Evolutionary conservation across 2,888 invertebrate genomes (phyloP).

Genomic region (Hydrotaea diabolus): DNA sequence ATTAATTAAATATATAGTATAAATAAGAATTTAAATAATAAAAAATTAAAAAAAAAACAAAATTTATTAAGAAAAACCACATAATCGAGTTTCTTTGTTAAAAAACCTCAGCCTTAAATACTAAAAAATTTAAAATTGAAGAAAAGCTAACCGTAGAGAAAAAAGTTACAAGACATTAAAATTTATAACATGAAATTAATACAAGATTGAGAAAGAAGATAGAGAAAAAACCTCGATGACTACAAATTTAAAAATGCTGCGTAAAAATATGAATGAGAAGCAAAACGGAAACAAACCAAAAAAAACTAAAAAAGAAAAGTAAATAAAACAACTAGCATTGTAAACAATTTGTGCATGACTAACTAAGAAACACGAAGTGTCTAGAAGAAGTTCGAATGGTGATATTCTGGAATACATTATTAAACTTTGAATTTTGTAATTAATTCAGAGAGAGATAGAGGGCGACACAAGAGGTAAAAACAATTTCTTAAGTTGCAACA

Average conservation of each 20-base stretch:
- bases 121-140: constrained; percentile 23
- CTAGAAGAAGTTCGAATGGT: background rate
- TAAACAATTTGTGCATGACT: background rate
- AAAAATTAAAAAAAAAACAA: background rate
- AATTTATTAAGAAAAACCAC: no score
- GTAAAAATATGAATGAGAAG: background rate
- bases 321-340: no score
- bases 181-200: background rate
- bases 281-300: background rate
- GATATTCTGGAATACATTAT: constrained; percentile 4
- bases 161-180: background rate
- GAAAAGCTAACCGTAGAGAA: background rate
- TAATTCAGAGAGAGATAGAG: no score
- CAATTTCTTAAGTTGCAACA: constrained; percentile 19
- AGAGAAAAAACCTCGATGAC: background rate
- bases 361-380: background rate
- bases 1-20: constrained; percentile 32
- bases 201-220: background rate
- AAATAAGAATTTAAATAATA: constrained; percentile 53
- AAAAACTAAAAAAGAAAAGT: background rate
- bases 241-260: constrained; percentile 1
- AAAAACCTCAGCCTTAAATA: constrained; percentile 52
- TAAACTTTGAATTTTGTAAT: constrained; percentile 26
- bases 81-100: constrained; percentile 25
- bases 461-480: constrained; percentile 45